A percentile compares a stretch with the other conserved stretches of the same genome.
Conservation (phyloP, 2,113 vertebrate genomes). For the Burhinus oedicnemus region DNA sequence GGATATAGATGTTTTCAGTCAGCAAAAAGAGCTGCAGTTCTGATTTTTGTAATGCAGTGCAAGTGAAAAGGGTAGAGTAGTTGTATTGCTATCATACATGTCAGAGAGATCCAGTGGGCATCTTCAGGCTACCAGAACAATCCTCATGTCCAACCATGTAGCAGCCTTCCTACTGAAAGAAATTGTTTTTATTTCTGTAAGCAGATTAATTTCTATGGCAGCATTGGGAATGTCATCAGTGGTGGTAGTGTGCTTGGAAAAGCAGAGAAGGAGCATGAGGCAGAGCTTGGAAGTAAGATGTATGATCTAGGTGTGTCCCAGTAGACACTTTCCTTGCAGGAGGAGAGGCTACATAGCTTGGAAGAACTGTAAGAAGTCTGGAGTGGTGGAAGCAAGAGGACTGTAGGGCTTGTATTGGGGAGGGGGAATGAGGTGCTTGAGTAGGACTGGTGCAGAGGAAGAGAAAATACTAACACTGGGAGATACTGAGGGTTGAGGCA, state of each 20-base stretch:
- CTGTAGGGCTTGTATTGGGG: not conserved
- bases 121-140: not conserved
- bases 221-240: not conserved
- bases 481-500: not conserved
- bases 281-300: not conserved
- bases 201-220: not conserved
- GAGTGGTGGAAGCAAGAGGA: too few relatives aligned
- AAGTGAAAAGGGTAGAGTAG: not conserved
- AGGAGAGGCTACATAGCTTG: not conserved
- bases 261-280: not conserved
- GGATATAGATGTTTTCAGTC: not conserved
- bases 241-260: not conserved
- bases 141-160: not conserved
- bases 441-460: not conserved
- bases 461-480: not conserved
- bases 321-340: not conserved
- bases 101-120: not conserved
- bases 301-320: not conserved
- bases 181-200: not conserved
- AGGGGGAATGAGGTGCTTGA: not conserved
- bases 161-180: not conserved
- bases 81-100: not conserved
- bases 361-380: not conserved
- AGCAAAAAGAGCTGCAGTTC: not conserved
- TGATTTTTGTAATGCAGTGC: not conserved